Evolutionary conservation across 2,113 vertebrate species (phyloP), one percentile per base, ranked within the genome.

Genomic region (Ctenomys sociabilis): DNA sequence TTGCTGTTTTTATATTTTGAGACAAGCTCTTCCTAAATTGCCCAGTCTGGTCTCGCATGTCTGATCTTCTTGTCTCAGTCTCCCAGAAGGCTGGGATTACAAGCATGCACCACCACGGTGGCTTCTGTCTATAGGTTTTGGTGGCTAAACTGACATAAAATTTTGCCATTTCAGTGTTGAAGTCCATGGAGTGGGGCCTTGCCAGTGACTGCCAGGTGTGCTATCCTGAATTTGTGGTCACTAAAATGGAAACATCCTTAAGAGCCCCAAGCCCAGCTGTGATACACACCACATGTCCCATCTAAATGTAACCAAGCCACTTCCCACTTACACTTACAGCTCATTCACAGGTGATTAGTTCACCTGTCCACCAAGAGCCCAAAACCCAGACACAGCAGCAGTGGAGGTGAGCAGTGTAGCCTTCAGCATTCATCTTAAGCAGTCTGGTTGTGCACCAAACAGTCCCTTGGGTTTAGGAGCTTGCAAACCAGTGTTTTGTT

Each of bases 401-500:
- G 16, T 3, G 28, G 37, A 57, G 35, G 59, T 40, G 45, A 73
- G 3, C 14, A 30, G 30, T 0, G 3, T 3, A 9, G 37, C 61
- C 49, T 40, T 66, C 37, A 16, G 37, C 7, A 22, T 92, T 75
- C 45, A 5, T 14, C 12, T 68, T 75, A 57, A 63, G 70, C 8
- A 57, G 4, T n/a, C 9, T 1, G 4, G n/a, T 78, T 6, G 0
- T 28, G 63, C 54, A 63, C 61, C 82, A 49, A 81, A 11, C 7
- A 28, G 57, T 43, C 66, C 87, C 57, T 85, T 13, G 40, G 32
- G 40, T 16, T 52, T 59, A 77, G 82, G 94, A 49, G 84, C 92
- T 95, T 96, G 81, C 82, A 93, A 85, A 70, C 61, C 72, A 70
- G 54, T 13, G 70, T 64, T 96, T 59, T 57, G 61, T 94, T 91